Percentiles rank a stretch among this genome's conserved stretches.
phyloP scores from a whole-genome alignment of 2,888 invertebrate genomes.

The Omphaloscelis lunosa region DNA sequence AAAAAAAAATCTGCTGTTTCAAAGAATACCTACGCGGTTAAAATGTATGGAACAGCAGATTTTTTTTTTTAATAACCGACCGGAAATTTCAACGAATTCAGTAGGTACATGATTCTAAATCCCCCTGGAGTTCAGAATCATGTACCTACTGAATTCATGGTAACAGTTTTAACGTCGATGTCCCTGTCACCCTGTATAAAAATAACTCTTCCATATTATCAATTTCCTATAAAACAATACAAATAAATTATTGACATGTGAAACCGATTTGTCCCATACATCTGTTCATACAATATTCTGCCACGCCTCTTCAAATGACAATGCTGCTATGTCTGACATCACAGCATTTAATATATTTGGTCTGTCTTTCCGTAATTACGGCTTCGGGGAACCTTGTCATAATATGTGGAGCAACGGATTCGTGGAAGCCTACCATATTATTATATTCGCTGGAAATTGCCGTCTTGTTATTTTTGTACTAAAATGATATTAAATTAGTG shows the following conservation, averaged over 20 bases:
- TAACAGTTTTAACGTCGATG: too few species aligned
- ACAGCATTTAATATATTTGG: conserved; percentile 35
- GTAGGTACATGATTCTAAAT: too few species aligned
- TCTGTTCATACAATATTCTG: conserved; percentile 39
- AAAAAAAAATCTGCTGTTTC: too few species aligned
- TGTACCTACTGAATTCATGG: too few species aligned
- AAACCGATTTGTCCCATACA: conserved; percentile 40
- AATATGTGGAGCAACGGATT: conserved; percentile 22
- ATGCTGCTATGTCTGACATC: conserved; percentile 22
- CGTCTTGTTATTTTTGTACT: conserved; percentile 14
- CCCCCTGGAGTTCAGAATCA: too few species aligned
- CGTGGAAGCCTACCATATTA: conserved; percentile 6
- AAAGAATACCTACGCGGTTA: too few species aligned
- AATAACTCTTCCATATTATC: neutral
- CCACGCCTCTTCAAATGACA: conserved; percentile 58
- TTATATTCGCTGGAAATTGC: conserved; percentile 24
- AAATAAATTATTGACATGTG: conserved; percentile 45
- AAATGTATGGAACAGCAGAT: too few species aligned
- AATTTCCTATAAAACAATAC: neutral
- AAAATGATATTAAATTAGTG: neutral
- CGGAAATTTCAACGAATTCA: too few species aligned
- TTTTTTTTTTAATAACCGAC: too few species aligned
- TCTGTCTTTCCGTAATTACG: conserved; percentile 35
- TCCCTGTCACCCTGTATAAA: too few species aligned
- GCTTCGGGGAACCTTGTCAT: conserved; percentile 33